phyloP scores from a whole-genome alignment of 2,888 invertebrate species.

The Scrobipalpa atriplicella region DNA sequence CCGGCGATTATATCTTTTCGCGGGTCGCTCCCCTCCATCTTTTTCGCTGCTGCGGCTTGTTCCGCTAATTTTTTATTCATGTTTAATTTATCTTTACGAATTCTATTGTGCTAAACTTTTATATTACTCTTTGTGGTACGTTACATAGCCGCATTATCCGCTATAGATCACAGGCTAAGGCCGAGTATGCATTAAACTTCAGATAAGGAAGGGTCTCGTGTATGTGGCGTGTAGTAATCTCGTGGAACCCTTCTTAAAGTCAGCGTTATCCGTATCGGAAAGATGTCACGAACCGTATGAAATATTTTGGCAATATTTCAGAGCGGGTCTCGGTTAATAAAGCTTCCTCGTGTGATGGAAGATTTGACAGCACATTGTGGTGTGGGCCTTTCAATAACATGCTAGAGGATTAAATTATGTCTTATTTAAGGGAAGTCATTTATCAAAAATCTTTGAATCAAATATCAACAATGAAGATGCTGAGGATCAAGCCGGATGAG shows the following conservation, averaged over 20 bases:
- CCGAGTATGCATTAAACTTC: slow-evolving; percentile 13
- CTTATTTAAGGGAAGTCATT: too few species aligned
- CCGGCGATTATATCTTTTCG: slow-evolving; percentile 32
- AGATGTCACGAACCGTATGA: slow-evolving; percentile 26
- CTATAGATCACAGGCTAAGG: neutral
- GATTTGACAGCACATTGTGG: slow-evolving; percentile 26
- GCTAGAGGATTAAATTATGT: neutral
- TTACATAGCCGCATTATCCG: neutral
- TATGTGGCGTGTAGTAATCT: slow-evolving; percentile 22
- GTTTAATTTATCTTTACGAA: slow-evolving; percentile 14
- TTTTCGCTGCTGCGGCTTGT: slow-evolving; percentile 33
- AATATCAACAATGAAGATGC: too few species aligned
- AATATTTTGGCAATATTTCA: slow-evolving; percentile 26
- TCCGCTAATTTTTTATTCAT: slow-evolving; percentile 25
- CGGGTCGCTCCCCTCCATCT: slow-evolving; percentile 22
- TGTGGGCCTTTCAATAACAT: slow-evolving; percentile 4
- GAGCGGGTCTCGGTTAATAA: slow-evolving; percentile 11
- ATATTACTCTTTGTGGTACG: neutral
- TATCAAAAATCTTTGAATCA: too few species aligned
- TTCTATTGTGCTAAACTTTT: neutral
- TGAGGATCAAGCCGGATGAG: too few species aligned
- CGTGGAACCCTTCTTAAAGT: slow-evolving; percentile 20
- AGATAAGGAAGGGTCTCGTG: slow-evolving; percentile 23
- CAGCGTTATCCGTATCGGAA: slow-evolving; percentile 26
- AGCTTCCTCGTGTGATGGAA: slow-evolving; percentile 6